A percentile compares a stretch with the other conserved stretches of the same genome.
Evolutionary conservation across 2,797 vertebrate genomes (phyloP).

Genomic region (Sebastes itinus): DNA sequence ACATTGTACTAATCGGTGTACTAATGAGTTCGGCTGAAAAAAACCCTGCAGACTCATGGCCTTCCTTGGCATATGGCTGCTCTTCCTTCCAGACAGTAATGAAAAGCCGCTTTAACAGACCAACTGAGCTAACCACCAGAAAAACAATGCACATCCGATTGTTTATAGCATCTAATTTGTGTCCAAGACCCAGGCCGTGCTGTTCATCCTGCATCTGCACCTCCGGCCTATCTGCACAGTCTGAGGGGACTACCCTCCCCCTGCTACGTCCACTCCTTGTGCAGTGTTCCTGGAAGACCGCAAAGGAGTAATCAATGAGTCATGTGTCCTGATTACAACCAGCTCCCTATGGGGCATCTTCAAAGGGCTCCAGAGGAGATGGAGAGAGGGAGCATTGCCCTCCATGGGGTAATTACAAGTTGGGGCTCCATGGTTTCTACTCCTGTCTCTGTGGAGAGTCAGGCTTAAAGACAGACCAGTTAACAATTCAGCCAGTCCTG

Average conservation of each 20-base stretch:
- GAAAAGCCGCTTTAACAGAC: slow-evolving; percentile 42
- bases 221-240: slow-evolving; percentile 28
- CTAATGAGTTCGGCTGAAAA: slow-evolving; percentile 41
- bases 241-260: slow-evolving; percentile 48
- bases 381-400: slow-evolving; percentile 65
- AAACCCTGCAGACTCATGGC: slow-evolving; percentile 15
- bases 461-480: slow-evolving; percentile 77
- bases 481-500: slow-evolving; percentile 74
- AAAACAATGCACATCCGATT: slow-evolving; percentile 48
- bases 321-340: slow-evolving; percentile 78
- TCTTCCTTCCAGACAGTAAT: slow-evolving; percentile 45
- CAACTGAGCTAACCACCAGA: slow-evolving; percentile 13
- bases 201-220: slow-evolving; percentile 35
- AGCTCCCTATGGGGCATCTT: slow-evolving; percentile 76
- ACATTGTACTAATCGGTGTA: slow-evolving; percentile 21
- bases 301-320: slow-evolving; percentile 77
- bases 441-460: slow-evolving; percentile 58
- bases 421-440: slow-evolving; percentile 67
- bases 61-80: slow-evolving; percentile 10
- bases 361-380: slow-evolving; percentile 72
- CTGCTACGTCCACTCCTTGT: slow-evolving; percentile 58
- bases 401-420: slow-evolving; percentile 79
- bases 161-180: slow-evolving; percentile 59
- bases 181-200: slow-evolving; percentile 17
- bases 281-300: slow-evolving; percentile 70